A percentile compares a stretch with the other conserved stretches of the same genome.
phyloP scores from a whole-genome alignment of 2,888 invertebrate genomes.

The Sceliomorpha sp. region DNA sequence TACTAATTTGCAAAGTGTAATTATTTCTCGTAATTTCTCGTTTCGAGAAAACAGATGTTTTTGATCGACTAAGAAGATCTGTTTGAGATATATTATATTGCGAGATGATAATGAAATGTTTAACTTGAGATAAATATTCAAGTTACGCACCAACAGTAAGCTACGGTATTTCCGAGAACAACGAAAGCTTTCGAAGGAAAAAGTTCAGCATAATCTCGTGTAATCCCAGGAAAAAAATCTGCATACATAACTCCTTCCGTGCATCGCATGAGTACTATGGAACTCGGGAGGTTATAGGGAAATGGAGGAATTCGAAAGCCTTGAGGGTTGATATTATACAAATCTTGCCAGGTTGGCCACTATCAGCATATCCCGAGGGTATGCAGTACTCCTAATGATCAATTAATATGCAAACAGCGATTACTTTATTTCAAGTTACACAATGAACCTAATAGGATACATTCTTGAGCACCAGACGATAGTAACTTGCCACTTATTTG shows the following conservation, averaged over 20 bases:
- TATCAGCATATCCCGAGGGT: conserved; percentile 41
- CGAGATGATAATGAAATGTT: neutral
- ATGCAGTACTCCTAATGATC: conserved; percentile 67
- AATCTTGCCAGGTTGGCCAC: conserved; percentile 45
- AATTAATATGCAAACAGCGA: conserved; percentile 79
- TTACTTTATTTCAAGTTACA: conserved; percentile 76
- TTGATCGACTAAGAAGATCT: too few species aligned
- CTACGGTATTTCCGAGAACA: neutral
- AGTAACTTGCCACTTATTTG: conserved; percentile 47
- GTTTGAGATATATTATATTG: too few species aligned
- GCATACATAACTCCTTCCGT: conserved; percentile 38
- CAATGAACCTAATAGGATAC: conserved; percentile 71
- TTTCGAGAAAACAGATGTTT: too few species aligned
- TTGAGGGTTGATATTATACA: conserved; percentile 52
- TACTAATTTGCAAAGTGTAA: too few species aligned
- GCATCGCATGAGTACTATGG: conserved; percentile 28
- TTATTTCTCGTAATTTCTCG: too few species aligned
- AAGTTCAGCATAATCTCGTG: conserved; percentile 32
- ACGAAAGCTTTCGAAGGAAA: conserved; percentile 22
- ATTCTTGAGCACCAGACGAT: conserved; percentile 18
- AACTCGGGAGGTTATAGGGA: conserved; percentile 30
- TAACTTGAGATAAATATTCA: neutral
- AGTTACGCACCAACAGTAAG: neutral
- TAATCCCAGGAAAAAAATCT: conserved; percentile 44
- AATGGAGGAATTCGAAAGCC: conserved; percentile 40